phyloP scores from a whole-genome alignment of 53 echinoderm and acorn worm species.

The Echinarachnius parma region DNA sequence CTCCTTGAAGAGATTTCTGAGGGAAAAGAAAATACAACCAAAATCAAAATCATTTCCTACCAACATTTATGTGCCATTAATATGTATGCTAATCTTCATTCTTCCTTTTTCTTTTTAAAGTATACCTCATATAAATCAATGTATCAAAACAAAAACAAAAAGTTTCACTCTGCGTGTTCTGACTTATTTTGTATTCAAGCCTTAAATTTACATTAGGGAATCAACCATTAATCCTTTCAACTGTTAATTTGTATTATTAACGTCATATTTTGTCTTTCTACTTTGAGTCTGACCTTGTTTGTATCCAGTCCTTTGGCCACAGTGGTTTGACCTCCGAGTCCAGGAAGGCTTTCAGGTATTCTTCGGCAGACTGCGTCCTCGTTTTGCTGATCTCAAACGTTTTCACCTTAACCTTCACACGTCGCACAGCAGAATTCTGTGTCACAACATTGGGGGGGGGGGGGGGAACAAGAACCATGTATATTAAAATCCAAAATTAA shows the following conservation, averaged over 20 bases:
- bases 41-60: too few species aligned
- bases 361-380: conserved; percentile 90
- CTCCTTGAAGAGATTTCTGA: conserved; percentile 81
- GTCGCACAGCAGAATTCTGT: conserved; percentile 67
- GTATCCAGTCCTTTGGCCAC: conserved; percentile 97
- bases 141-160: too few species aligned
- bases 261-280: background rate
- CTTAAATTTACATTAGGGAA: too few species aligned
- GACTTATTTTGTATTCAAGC: too few species aligned
- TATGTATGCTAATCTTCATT: too few species aligned
- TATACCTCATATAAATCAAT: too few species aligned
- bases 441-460: background rate
- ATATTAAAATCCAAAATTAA: background rate
- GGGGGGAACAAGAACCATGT: background rate
- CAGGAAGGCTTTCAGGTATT: conserved; percentile 84
- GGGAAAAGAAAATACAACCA: too few species aligned
- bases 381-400: conserved; percentile 81
- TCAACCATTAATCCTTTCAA: too few species aligned
- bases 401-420: conserved; percentile 87
- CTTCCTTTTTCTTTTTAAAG: too few species aligned
- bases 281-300: conserved; percentile 74
- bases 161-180: too few species aligned
- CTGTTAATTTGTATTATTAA: too few species aligned
- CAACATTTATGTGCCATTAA: too few species aligned
- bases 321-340: conserved; percentile 82